Percentiles rank a stretch among this genome's conserved stretches.
Evolutionary conservation across 1,140 invertebrate species (phyloP).

Genomic region (Lucilia cuprina): DNA sequence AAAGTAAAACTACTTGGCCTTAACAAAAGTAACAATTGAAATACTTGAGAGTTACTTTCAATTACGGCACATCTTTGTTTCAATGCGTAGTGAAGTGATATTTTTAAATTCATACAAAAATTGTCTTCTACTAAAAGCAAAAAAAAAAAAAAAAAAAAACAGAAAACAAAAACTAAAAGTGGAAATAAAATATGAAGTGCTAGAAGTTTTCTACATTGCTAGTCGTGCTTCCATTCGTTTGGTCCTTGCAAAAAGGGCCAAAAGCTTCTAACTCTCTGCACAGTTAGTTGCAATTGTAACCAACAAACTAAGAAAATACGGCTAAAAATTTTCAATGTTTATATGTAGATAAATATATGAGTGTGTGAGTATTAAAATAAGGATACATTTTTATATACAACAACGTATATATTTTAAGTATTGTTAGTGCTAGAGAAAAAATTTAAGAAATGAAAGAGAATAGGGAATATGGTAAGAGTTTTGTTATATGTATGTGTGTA

Average conservation of each 20-base stretch:
- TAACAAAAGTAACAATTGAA: slow-evolving; percentile 22
- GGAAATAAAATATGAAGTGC: neutral
- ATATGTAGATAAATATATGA: neutral
- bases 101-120: neutral
- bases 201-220: neutral
- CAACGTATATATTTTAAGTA: neutral
- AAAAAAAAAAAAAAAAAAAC: neutral
- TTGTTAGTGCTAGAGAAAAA: neutral
- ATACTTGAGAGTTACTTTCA: slow-evolving; percentile 30
- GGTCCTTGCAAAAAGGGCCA: neutral
- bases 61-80: slow-evolving; percentile 32
- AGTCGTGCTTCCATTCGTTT: neutral
- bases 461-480: neutral
- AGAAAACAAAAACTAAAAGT: neutral
- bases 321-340: neutral
- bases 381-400: no score
- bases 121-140: neutral
- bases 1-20: slow-evolving; percentile 6
- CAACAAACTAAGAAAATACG: neutral
- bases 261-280: neutral
- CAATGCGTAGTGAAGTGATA: slow-evolving; percentile 20
- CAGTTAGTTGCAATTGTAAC: no score
- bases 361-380: neutral
- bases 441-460: neutral
- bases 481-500: neutral